Percentiles rank a stretch among this genome's conserved stretches.
Conservation (phyloP, 2,888 invertebrate genomes). For the Megastigmus dorsalis region DNA sequence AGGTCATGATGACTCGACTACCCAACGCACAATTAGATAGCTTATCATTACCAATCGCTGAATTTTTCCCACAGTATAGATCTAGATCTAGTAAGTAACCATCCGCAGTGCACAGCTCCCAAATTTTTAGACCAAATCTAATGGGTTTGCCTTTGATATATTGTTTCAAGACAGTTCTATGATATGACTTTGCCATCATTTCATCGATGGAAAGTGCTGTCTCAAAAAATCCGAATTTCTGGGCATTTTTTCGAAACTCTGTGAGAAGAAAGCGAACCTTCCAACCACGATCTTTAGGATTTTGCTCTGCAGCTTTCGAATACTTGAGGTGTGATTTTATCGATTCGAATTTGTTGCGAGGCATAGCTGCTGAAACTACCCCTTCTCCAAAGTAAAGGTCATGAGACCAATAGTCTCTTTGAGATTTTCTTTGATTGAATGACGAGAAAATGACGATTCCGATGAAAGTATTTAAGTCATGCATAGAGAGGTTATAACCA, state of each 20-base stretch:
- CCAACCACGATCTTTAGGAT: constrained; percentile 18
- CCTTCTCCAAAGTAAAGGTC: no score
- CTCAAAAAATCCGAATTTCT: constrained; percentile 9
- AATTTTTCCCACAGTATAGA: constrained; percentile 54
- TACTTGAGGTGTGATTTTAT: neutral
- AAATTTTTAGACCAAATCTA: constrained; percentile 55
- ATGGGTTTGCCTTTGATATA: constrained; percentile 52
- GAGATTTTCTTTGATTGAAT: no score
- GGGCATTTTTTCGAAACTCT: constrained; percentile 29
- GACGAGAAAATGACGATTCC: no score
- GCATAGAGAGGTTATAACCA: no score
- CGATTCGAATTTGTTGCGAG: constrained; percentile 18
- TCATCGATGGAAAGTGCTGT: constrained; percentile 52
- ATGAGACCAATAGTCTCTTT: no score
- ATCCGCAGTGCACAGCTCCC: constrained; percentile 50
- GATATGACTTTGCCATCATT: constrained; percentile 54
- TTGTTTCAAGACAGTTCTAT: constrained; percentile 48
- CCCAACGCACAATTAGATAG: constrained; percentile 53
- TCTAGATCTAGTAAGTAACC: constrained; percentile 54
- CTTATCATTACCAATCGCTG: constrained; percentile 15
- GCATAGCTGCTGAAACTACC: no score
- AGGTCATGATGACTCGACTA: constrained; percentile 52
- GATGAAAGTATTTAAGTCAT: no score
- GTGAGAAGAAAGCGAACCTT: constrained; percentile 25
- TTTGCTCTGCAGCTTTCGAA: constrained; percentile 13